phyloP scores from a whole-genome alignment of 2,113 vertebrate species.

The Nerophis ophidion region DNA sequence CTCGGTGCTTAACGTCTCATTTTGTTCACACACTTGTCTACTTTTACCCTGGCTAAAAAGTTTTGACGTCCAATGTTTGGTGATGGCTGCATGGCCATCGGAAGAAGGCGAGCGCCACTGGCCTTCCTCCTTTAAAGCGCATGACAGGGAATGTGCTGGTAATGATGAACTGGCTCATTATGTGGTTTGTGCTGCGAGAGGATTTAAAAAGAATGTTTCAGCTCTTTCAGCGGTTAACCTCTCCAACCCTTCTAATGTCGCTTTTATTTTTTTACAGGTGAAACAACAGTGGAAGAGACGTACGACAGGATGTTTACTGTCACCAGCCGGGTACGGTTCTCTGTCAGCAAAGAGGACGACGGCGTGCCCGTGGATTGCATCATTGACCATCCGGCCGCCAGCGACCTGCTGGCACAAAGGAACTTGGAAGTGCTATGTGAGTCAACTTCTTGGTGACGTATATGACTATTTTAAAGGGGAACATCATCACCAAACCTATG shows the following conservation, averaged over 20 bases:
- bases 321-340: conserved; percentile 84
- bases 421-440: conserved; percentile 96
- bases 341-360: conserved; percentile 88
- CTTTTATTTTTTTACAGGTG: conserved; percentile 63
- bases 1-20: no score
- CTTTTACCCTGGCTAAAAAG: no score
- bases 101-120: no score
- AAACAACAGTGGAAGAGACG: conserved; percentile 83
- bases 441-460: conserved; percentile 48
- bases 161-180: conserved; percentile 38
- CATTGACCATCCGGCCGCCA: conserved; percentile 93
- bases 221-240: conserved; percentile 14
- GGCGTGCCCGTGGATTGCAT: conserved; percentile 89
- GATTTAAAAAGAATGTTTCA: conserved; percentile 17
- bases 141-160: conserved; percentile 46
- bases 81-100: no score
- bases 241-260: conserved; percentile 15
- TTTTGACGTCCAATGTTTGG: no score
- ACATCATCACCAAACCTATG: no score
- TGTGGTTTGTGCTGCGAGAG: conserved; percentile 14
- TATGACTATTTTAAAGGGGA: no score
- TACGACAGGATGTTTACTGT: conserved; percentile 92
- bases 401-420: conserved; percentile 89
- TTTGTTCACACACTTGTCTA: no score
- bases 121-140: conserved; percentile 12